Conservation (phyloP, 2,888 invertebrate species). For the Arge pagana region DNA sequence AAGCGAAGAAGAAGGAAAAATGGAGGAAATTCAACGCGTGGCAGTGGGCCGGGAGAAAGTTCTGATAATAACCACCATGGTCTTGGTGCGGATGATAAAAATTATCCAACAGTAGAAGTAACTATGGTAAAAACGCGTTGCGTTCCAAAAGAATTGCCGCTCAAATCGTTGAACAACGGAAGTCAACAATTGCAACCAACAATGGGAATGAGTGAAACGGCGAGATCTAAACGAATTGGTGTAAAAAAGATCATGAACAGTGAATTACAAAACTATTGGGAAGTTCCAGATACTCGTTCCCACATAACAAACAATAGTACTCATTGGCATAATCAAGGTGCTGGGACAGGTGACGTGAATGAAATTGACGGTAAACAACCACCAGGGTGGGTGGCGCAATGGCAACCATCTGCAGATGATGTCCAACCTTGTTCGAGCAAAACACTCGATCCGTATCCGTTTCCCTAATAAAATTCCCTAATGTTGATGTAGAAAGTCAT, state of each 20-base stretch:
- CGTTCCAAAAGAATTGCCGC: slow-evolving; percentile 50
- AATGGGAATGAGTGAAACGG: slow-evolving; percentile 1
- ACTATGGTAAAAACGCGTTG: slow-evolving; percentile 34
- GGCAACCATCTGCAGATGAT: slow-evolving; percentile 50
- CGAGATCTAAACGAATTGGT: slow-evolving; percentile 31
- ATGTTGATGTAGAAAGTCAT: not conserved
- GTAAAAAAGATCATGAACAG: slow-evolving; percentile 38
- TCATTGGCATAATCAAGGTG: slow-evolving; percentile 46
- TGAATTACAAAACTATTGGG: slow-evolving; percentile 38
- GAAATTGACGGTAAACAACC: slow-evolving; percentile 39
- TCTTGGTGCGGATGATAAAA: slow-evolving; percentile 13
- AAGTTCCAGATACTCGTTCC: slow-evolving; percentile 20
- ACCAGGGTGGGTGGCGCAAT: slow-evolving; percentile 49
- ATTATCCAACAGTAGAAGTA: slow-evolving; percentile 5
- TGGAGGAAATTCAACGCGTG: slow-evolving; percentile 36
- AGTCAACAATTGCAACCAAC: slow-evolving; percentile 11
- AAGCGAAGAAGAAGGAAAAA: slow-evolving; percentile 37
- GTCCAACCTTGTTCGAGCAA: slow-evolving; percentile 56
- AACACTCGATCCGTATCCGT: slow-evolving; percentile 52
- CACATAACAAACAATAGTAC: slow-evolving; percentile 47
- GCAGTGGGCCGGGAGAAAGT: slow-evolving; percentile 31
- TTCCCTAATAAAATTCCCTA: slow-evolving; percentile 41
- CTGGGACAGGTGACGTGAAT: slow-evolving; percentile 38
- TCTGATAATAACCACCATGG: slow-evolving; percentile 13
- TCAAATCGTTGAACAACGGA: slow-evolving; percentile 43